Base-by-base conservation (phyloP, 2,888 invertebrate species). In the Machimus atricapillus region DNA sequence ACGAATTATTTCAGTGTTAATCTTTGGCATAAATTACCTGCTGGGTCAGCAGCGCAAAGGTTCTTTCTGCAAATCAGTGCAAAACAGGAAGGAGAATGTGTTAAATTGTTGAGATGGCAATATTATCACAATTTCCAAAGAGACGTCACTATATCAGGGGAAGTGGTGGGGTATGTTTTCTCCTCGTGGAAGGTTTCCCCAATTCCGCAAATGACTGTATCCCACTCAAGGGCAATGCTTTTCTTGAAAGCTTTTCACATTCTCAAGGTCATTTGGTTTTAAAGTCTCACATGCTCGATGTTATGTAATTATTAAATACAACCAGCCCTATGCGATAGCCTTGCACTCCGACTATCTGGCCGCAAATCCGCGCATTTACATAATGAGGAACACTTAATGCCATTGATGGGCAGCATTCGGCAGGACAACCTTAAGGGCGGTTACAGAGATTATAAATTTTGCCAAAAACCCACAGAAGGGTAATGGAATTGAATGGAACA, bases 181-280 rank as follows among this genome's bases (percentile, higher is more conserved):
- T 27, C 66, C 66, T 66, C 66, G 8, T 27, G 66, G 66, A 66
- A 66, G 12, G 9, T 23, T 66, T 66, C 27, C 66, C 66, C 66
- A 23, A 19, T 27, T n/a, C 78, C 19, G 43, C 78, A 8, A 43
- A 5, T 23, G 46, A 27, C 27, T 37, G 78, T 23, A 81, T 81
- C 31, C 27, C 27, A 31, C 46, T 82, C 82, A 82, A 82, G 82
- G 82, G 58, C 82, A 82, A 82, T 52, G 82, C 82, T 82, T 82
- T 58, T 81, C 76, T 40, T 56, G n/a, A 5, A 58, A 82, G 82
- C 82, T 58, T 58, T 58, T 82, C 34, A 46, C 23, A 58, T 58
- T 37, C 37, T 82, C 82, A 82, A 82, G 82, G 82, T 82, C 82
- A 82, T 58, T 37, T 82, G 14, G 66, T 66, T 82, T 82, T 66